Evolutionary conservation across 2,113 vertebrate species (phyloP).

Genomic region (Tachysurus vachellii): DNA sequence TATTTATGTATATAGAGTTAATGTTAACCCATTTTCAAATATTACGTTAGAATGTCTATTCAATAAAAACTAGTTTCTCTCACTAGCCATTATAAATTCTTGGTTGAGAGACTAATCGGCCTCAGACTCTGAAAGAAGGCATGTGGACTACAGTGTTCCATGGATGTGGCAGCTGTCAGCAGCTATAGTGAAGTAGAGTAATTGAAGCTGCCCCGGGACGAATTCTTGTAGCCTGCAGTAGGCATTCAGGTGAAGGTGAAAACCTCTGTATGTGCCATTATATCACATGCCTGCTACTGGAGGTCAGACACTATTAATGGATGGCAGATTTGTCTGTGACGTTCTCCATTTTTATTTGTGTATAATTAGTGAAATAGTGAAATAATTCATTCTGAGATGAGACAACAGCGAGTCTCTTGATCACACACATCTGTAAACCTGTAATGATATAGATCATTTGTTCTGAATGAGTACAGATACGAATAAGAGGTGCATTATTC

Average conservation of each 20-base stretch:
- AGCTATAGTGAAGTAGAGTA: slow-evolving; percentile 53
- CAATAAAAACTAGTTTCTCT: not conserved
- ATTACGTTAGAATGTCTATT: not conserved
- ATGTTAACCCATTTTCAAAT: not conserved
- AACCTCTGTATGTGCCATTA: slow-evolving; percentile 44
- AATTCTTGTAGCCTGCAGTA: slow-evolving; percentile 51
- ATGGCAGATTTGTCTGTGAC: not conserved
- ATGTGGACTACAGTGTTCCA: slow-evolving; percentile 47
- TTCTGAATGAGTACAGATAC: not conserved
- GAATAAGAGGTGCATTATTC: not conserved
- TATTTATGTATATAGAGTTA: not conserved
- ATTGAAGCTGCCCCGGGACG: slow-evolving; percentile 59
- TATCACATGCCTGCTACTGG: slow-evolving; percentile 43
- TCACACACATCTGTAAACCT: not conserved
- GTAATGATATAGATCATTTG: not conserved
- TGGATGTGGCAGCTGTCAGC: slow-evolving; percentile 60
- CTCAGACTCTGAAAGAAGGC: slow-evolving; percentile 18
- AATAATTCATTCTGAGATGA: not conserved
- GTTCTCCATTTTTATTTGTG: slow-evolving; percentile 11
- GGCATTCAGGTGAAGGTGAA: slow-evolving; percentile 36
- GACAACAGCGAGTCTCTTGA: not conserved
- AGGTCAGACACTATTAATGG: slow-evolving; percentile 36
- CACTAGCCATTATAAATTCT: slow-evolving; percentile 7
- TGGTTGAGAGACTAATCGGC: slow-evolving; percentile 20
- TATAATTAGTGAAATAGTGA: not conserved